Conservation (phyloP, 1,140 invertebrate species). For the Popillia japonica region DNA sequence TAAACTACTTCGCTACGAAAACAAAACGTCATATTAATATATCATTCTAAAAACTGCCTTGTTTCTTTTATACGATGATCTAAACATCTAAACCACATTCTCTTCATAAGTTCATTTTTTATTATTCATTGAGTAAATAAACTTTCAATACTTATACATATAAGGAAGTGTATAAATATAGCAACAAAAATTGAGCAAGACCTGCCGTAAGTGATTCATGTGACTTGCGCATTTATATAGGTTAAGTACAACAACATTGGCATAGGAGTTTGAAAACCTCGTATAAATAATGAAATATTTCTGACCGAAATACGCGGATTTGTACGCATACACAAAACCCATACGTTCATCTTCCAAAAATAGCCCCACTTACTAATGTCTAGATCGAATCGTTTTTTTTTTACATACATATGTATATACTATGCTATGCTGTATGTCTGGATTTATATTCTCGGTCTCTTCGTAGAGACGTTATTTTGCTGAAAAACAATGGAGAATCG, state of each 20-base stretch:
- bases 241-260: not conserved
- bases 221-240: not conserved
- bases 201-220: not conserved
- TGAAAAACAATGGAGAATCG: slow-evolving; percentile 15
- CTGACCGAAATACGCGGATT: not conserved
- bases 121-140: too few species aligned
- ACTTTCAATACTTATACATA: too few species aligned
- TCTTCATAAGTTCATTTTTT: too few species aligned
- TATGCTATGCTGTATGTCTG: not conserved
- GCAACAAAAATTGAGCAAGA: too few species aligned
- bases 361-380: not conserved
- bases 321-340: slow-evolving; percentile 5
- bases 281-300: not conserved
- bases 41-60: too few species aligned
- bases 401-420: not conserved
- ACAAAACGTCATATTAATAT: too few species aligned
- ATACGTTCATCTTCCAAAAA: not conserved
- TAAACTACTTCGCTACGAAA: too few species aligned
- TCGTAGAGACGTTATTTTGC: slow-evolving; percentile 4
- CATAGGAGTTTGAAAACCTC: not conserved
- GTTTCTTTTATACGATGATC: too few species aligned
- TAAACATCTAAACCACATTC: too few species aligned
- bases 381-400: slow-evolving; percentile 1
- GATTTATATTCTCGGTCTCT: slow-evolving; percentile 5
- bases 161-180: too few species aligned